Conservation (phyloP, 2,888 invertebrate genomes). For the Drosophila falleni region DNA sequence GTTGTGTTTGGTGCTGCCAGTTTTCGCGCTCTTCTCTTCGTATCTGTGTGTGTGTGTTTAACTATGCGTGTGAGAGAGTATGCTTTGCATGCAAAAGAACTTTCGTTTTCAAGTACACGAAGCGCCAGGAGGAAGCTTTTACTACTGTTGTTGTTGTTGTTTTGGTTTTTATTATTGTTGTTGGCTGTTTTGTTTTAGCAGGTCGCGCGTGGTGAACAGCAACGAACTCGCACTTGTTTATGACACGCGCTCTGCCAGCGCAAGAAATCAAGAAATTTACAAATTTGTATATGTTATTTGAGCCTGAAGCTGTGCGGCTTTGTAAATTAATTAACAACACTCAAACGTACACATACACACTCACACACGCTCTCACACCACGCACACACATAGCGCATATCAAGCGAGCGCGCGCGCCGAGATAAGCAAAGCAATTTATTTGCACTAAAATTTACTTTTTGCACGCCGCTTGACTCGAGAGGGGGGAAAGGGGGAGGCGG, state of each 20-base stretch:
- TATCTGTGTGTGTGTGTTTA: constrained; percentile 12
- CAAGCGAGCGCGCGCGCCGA: constrained; percentile 63
- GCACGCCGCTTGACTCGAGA: constrained; percentile 56
- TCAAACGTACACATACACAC: constrained; percentile 39
- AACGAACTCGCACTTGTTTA: constrained; percentile 43
- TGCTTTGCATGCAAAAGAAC: constrained; percentile 70
- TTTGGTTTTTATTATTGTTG: constrained; percentile 17
- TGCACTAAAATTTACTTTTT: constrained; percentile 80
- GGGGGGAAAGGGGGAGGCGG: not conserved
- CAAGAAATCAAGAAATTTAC: constrained; percentile 43
- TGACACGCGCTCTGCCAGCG: constrained; percentile 43
- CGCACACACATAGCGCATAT: constrained; percentile 53
- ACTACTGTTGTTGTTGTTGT: constrained; percentile 15
- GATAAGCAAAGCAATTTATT: constrained; percentile 81
- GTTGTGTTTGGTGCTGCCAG: constrained; percentile 11
- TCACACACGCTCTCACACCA: constrained; percentile 16
- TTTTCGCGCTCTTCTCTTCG: constrained; percentile 32
- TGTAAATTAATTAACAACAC: constrained; percentile 78
- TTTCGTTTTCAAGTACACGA: constrained; percentile 73
- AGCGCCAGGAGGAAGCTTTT: constrained; percentile 37
- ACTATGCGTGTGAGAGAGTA: constrained; percentile 9
- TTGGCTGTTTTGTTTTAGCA: constrained; percentile 26
- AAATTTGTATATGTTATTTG: constrained; percentile 54
- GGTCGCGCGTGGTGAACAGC: constrained; percentile 37
- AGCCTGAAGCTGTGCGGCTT: constrained; percentile 49